A percentile compares a stretch with the other conserved stretches of the same genome.
phyloP scores from a whole-genome alignment of 2,113 vertebrate genomes.

The Ellobius talpinus region DNA sequence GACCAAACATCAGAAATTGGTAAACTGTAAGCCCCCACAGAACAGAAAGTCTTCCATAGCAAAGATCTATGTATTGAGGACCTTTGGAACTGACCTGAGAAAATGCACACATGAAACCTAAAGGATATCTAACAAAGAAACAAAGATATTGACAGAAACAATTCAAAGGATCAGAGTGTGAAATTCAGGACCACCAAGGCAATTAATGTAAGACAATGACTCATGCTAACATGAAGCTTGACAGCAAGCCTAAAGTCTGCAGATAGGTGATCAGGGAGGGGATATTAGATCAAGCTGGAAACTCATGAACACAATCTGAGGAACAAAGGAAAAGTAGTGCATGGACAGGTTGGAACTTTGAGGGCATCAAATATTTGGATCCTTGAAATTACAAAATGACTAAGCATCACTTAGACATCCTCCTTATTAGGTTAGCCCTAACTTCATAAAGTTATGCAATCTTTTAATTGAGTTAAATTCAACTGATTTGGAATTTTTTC shows the following conservation, averaged over 20 bases:
- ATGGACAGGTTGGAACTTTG: not conserved
- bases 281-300: not conserved
- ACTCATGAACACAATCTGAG: not conserved
- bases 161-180: not conserved
- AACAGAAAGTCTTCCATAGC: not conserved
- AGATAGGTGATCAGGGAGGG: not conserved
- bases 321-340: not conserved
- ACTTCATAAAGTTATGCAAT: not conserved
- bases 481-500: not conserved
- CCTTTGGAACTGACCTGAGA: not conserved
- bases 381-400: not conserved
- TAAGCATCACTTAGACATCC: not conserved
- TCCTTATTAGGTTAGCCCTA: not conserved
- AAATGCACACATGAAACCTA: not conserved
- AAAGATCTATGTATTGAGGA: not conserved
- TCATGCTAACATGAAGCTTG: not conserved
- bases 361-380: not conserved
- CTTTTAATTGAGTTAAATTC: conserved; percentile 41
- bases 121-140: conserved; percentile 13
- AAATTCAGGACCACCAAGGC: conserved; percentile 12
- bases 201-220: not conserved
- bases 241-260: conserved; percentile 13
- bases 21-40: not conserved
- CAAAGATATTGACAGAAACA: conserved; percentile 15
- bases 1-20: not conserved